Percentiles rank a stretch among this genome's conserved stretches.
These are phyloP conservation scores for Pachydiplax longipennis DNA, from an alignment of 2,888 invertebrate genomes.

Conservation along the genomic window DNA sequence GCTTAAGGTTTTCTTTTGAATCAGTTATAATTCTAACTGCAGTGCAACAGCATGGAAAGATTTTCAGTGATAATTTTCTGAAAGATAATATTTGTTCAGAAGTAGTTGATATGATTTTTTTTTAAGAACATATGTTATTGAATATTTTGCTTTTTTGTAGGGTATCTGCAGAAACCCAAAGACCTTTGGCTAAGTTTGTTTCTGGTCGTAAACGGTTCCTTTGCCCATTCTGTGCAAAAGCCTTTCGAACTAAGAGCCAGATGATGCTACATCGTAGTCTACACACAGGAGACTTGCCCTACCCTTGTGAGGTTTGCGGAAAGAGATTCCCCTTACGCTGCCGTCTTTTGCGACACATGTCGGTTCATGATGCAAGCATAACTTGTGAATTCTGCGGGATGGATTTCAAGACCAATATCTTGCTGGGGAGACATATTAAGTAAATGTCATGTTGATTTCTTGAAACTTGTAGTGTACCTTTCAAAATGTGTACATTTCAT, in stretches of 20 bases:
- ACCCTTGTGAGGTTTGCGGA: constrained; percentile 34
- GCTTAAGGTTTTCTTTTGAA: too few relatives aligned
- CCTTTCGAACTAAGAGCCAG: constrained; percentile 31
- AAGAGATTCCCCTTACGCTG: constrained; percentile 28
- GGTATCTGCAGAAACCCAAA: constrained; percentile 31
- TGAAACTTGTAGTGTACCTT: not conserved
- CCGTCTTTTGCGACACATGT: constrained; percentile 41
- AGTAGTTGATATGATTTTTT: not conserved
- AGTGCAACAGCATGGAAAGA: not conserved
- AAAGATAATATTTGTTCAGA: not conserved
- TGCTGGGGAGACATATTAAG: constrained; percentile 36
- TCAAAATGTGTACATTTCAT: too few relatives aligned
- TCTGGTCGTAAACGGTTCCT: constrained; percentile 36
- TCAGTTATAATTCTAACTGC: too few relatives aligned
- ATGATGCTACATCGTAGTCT: constrained; percentile 29
- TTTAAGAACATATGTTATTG: not conserved
- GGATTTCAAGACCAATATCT: constrained; percentile 39
- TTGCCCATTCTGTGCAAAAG: constrained; percentile 38
- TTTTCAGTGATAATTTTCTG: not conserved
- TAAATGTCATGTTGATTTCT: constrained; percentile 4
- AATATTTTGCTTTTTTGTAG: constrained; percentile 35
- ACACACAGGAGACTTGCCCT: constrained; percentile 30
- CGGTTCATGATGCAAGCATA: constrained; percentile 41
- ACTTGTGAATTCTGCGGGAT: constrained; percentile 35
- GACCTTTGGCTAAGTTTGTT: constrained; percentile 27